A percentile compares a stretch with the other conserved stretches of the same genome.
Evolutionary conservation across 2,888 invertebrate species (phyloP).

Genomic region (Helobdella robusta): DNA sequence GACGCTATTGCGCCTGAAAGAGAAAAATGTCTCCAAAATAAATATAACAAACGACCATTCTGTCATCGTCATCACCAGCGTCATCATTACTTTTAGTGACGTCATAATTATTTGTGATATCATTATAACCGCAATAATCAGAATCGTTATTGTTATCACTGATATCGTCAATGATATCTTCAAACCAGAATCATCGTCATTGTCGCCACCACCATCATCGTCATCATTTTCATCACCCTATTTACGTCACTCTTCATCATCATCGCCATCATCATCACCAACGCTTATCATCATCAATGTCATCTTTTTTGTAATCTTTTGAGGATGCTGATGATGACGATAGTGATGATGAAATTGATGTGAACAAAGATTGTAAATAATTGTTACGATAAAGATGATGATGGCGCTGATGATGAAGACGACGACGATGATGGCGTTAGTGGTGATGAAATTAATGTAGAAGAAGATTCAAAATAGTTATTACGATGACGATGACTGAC

Average conservation of each 20-base stretch:
- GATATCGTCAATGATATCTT: too few relatives aligned
- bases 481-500: conserved; percentile 17
- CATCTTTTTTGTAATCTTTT: neutral
- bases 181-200: neutral
- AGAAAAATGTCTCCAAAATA: too few relatives aligned
- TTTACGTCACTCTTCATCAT: neutral
- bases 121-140: too few relatives aligned
- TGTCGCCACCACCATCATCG: neutral
- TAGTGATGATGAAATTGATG: neutral
- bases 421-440: conserved; percentile 6
- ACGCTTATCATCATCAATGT: neutral
- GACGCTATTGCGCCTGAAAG: too few relatives aligned
- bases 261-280: conserved; percentile 6
- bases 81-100: too few relatives aligned
- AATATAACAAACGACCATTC: too few relatives aligned
- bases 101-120: too few relatives aligned
- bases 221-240: neutral
- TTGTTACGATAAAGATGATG: neutral
- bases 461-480: too few relatives aligned
- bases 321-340: neutral
- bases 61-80: too few relatives aligned
- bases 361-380: neutral
- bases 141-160: too few relatives aligned
- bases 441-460: conserved; percentile 4
- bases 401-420: conserved; percentile 24